Evolutionary conservation across 2,888 invertebrate species (phyloP).

Genomic region (Tillus elongatus): DNA sequence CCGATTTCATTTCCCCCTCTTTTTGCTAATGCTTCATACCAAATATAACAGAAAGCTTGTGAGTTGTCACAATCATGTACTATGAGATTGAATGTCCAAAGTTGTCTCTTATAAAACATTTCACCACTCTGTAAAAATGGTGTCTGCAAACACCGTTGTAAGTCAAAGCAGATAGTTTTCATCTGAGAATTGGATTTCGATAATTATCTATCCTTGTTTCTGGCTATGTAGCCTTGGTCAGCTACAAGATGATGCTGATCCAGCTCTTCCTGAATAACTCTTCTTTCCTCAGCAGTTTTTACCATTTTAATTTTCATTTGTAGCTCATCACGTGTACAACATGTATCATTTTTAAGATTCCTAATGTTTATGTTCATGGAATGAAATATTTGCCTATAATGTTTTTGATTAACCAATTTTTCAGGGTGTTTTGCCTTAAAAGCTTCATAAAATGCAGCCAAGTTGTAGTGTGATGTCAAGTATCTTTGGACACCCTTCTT

Average conservation of each 20-base stretch:
- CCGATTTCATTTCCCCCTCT: neutral
- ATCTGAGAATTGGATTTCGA: too few relatives aligned
- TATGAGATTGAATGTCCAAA: too few relatives aligned
- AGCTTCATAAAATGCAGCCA: too few relatives aligned
- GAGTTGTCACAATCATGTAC: neutral
- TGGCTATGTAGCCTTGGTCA: neutral
- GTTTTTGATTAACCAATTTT: neutral
- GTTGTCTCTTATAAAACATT: too few relatives aligned
- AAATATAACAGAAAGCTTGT: neutral
- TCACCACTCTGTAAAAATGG: neutral
- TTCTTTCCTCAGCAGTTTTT: too few relatives aligned
- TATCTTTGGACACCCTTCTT: too few relatives aligned
- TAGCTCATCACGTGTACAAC: neutral
- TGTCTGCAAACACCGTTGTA: slow-evolving; percentile 1
- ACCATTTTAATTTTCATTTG: neutral
- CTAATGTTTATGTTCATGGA: neutral
- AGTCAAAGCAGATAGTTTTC: too few relatives aligned
- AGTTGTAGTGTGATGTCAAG: too few relatives aligned
- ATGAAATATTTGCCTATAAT: neutral
- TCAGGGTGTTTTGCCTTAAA: too few relatives aligned
- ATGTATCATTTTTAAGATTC: neutral
- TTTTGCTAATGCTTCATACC: neutral
- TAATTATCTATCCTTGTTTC: slow-evolving; percentile 1
- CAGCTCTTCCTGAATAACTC: neutral
- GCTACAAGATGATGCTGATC: neutral